A percentile compares a stretch with the other conserved stretches of the same genome.
phyloP scores from a whole-genome alignment of 2,888 invertebrate genomes.

The Dynastes maya region DNA sequence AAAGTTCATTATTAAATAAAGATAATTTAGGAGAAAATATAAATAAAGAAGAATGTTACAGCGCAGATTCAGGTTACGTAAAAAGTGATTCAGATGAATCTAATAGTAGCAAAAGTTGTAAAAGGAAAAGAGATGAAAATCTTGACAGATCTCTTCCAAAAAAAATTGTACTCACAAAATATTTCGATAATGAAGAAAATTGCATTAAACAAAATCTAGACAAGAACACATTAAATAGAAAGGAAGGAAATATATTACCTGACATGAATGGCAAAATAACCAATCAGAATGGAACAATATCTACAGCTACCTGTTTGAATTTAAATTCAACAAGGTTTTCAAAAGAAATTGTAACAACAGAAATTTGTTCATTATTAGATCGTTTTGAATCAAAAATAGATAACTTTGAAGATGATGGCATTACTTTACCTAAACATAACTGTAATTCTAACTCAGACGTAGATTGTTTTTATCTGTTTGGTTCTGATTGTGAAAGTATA shows the following conservation, averaged over 20 bases:
- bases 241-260: background rate
- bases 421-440: background rate
- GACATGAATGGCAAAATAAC: too few relatives aligned
- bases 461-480: slow-evolving; percentile 18
- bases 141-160: background rate
- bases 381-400: background rate
- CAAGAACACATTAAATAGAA: slow-evolving; percentile 3
- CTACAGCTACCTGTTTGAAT: too few relatives aligned
- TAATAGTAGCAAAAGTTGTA: background rate
- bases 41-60: slow-evolving; percentile 36
- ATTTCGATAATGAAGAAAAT: slow-evolving; percentile 1
- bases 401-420: background rate
- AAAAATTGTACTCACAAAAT: slow-evolving; percentile 13
- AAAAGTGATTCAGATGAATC: slow-evolving; percentile 47
- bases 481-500: slow-evolving; percentile 35
- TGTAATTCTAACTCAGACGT: background rate
- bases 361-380: slow-evolving; percentile 10
- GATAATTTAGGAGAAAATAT: background rate
- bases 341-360: background rate
- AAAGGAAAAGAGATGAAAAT: slow-evolving; percentile 8
- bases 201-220: background rate
- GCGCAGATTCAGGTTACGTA: slow-evolving; percentile 47
- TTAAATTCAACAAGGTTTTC: too few relatives aligned
- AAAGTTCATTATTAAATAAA: background rate
- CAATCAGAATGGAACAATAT: too few relatives aligned